Conservation (phyloP, 53 echinoderm and acorn worm genomes). For the Pentamera pediparva region DNA sequence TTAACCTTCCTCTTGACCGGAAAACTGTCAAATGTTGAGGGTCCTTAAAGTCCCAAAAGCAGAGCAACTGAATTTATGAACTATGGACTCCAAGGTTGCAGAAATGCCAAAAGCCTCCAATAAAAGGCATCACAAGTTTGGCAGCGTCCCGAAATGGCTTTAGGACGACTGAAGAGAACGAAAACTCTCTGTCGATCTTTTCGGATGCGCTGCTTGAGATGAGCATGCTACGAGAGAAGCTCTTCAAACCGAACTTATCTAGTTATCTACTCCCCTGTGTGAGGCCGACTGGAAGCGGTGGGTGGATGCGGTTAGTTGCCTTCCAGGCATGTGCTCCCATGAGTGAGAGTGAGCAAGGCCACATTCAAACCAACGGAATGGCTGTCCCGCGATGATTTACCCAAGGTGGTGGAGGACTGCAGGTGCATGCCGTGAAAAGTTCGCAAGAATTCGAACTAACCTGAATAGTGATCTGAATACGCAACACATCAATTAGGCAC, state of each 20-base stretch:
- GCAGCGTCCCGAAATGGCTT: background rate
- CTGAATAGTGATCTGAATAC: no score
- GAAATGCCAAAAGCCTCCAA: slow-evolving; percentile 33
- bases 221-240: slow-evolving; percentile 31
- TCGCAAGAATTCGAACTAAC: no score
- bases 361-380: no score
- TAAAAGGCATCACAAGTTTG: slow-evolving; percentile 44
- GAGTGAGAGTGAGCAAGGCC: no score
- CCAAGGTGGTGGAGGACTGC: no score
- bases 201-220: slow-evolving; percentile 37
- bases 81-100: slow-evolving; percentile 45
- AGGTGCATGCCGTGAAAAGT: no score
- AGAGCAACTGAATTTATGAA: slow-evolving; percentile 30
- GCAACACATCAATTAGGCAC: no score
- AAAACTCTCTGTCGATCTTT: slow-evolving; percentile 12
- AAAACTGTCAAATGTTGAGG: slow-evolving; percentile 21
- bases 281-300: no score
- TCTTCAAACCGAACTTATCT: slow-evolving; percentile 41
- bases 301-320: no score
- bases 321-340: no score
- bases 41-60: slow-evolving; percentile 25
- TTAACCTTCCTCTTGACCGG: slow-evolving; percentile 26
- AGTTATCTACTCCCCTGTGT: slow-evolving; percentile 36
- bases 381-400: no score
- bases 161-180: background rate